Conservation (phyloP, 2,797 vertebrate species). For the Atherinosoma microstoma region DNA sequence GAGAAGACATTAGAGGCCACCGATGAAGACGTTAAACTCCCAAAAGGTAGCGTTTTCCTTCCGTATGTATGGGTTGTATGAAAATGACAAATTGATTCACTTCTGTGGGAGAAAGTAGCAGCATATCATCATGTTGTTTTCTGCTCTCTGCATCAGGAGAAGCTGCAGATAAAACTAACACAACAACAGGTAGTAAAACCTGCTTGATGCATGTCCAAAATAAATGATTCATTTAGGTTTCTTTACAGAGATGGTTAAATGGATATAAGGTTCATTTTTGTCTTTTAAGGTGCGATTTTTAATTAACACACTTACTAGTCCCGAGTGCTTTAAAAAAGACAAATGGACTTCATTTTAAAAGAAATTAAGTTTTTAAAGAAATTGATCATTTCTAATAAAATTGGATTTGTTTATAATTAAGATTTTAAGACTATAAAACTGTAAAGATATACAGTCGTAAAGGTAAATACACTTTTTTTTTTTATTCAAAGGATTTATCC, state of each 20-base stretch:
- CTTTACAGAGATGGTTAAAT: not conserved
- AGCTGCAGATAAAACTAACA: slow-evolving; percentile 31
- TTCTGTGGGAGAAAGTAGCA: not conserved
- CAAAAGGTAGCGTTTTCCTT: slow-evolving; percentile 45
- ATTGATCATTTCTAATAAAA: too few relatives aligned
- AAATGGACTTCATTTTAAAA: too few relatives aligned
- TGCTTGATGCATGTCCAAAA: not conserved
- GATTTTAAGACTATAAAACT: too few relatives aligned
- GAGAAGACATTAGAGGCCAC: slow-evolving; percentile 18
- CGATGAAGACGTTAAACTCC: slow-evolving; percentile 27
- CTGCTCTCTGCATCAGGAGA: slow-evolving; percentile 34
- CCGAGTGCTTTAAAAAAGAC: too few relatives aligned
- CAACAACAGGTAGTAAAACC: slow-evolving; percentile 57
- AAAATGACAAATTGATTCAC: not conserved
- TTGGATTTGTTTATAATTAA: too few relatives aligned
- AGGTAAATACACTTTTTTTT: too few relatives aligned
- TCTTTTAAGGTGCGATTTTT: too few relatives aligned
- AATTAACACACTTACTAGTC: too few relatives aligned
- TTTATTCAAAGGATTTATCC: too few relatives aligned
- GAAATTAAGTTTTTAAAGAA: too few relatives aligned
- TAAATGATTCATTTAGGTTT: not conserved
- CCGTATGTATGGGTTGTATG: not conserved
- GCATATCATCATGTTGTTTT: not conserved
- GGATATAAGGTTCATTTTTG: too few relatives aligned
- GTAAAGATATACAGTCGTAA: too few relatives aligned